phyloP scores from a whole-genome alignment of 2,797 vertebrate genomes.

The Heteromormyrus szaboi region DNA sequence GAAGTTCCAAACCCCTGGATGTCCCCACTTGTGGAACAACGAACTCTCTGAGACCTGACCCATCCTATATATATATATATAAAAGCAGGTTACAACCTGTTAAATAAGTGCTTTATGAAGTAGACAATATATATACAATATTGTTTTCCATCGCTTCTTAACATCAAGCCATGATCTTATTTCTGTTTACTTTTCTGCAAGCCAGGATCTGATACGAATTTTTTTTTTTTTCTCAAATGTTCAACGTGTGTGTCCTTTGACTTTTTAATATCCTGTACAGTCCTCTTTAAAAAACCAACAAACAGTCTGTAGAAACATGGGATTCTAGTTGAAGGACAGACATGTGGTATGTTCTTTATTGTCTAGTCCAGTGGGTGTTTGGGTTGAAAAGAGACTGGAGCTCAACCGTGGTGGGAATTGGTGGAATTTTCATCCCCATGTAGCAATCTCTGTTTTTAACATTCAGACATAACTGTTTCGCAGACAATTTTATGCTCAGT shows the following conservation, averaged over 20 bases:
- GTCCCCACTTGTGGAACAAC: conserved; percentile 50
- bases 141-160: background rate
- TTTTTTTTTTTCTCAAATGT: background rate
- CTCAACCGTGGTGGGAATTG: background rate
- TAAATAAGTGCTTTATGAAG: background rate
- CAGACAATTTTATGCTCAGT: background rate
- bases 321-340: background rate
- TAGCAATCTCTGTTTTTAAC: background rate
- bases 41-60: conserved; percentile 24
- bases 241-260: background rate
- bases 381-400: background rate
- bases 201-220: background rate
- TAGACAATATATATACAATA: background rate
- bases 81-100: background rate
- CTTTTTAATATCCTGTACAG: conserved; percentile 2
- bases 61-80: background rate
- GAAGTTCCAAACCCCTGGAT: conserved; percentile 57
- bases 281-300: background rate
- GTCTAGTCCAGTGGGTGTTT: background rate
- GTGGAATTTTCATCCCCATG: background rate
- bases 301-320: background rate
- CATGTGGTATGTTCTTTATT: background rate
- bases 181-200: background rate
- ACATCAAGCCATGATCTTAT: background rate
- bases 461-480: background rate